Conservation (phyloP, 2,888 invertebrate genomes). For the Acrobeloides nanus region DNA sequence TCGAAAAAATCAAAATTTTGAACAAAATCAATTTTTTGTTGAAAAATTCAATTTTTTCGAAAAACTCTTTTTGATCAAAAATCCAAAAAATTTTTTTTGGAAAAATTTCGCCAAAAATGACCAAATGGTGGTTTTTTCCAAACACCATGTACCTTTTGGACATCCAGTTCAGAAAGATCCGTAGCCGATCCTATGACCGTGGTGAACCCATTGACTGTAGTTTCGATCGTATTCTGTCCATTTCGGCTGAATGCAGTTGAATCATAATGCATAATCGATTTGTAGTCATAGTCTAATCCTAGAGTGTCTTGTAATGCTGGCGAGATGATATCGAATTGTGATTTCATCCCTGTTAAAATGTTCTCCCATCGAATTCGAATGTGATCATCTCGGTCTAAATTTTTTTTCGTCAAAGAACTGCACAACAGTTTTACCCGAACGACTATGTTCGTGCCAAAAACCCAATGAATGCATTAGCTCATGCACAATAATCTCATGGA, state of each 20-base stretch:
- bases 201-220: constrained; percentile 45
- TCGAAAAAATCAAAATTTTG: too few relatives aligned
- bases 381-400: constrained; percentile 54
- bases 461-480: constrained; percentile 44
- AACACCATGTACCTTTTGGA: too few relatives aligned
- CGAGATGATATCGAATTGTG: constrained; percentile 48
- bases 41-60: too few relatives aligned
- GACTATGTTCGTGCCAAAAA: constrained; percentile 51
- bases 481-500: constrained; percentile 52
- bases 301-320: constrained; percentile 41
- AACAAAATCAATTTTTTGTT: too few relatives aligned
- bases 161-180: constrained; percentile 48
- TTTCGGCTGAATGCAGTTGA: constrained; percentile 51
- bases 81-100: too few relatives aligned
- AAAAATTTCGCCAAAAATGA: too few relatives aligned
- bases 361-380: constrained; percentile 54
- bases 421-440: constrained; percentile 32
- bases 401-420: background rate
- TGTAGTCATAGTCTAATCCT: constrained; percentile 51
- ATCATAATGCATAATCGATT: constrained; percentile 44
- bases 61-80: too few relatives aligned
- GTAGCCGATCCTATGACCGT: constrained; percentile 46
- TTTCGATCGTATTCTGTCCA: constrained; percentile 51
- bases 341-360: constrained; percentile 53
- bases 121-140: too few relatives aligned